These are phyloP conservation scores for Channa maculata DNA, from an alignment of 2,113 vertebrate species.

Conservation along the genomic window DNA sequence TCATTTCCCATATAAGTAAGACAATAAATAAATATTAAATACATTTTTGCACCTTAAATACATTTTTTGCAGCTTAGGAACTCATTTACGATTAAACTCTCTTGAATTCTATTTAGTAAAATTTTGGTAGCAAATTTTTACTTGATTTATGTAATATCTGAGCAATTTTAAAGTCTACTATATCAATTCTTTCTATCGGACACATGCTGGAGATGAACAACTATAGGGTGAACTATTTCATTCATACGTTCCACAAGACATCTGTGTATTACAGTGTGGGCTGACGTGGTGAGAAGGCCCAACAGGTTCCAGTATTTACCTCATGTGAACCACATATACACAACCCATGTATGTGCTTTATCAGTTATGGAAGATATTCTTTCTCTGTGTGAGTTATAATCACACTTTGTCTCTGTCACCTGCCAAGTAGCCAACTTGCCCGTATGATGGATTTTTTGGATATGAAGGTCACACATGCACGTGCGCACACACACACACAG, in stretches of 20 bases:
- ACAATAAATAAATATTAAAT: too few species aligned
- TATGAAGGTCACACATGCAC: conserved; percentile 1
- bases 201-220: background rate
- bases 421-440: background rate
- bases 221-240: background rate
- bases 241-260: conserved; percentile 5
- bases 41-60: too few species aligned
- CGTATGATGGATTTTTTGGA: conserved; percentile 24
- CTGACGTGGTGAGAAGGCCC: background rate
- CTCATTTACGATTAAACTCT: too few species aligned
- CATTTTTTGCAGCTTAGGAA: too few species aligned
- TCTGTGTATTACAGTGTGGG: conserved; percentile 7
- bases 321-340: conserved; percentile 13
- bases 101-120: too few species aligned
- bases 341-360: conserved; percentile 6
- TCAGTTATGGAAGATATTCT: conserved; percentile 25
- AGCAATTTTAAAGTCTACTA: too few species aligned
- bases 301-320: conserved; percentile 21
- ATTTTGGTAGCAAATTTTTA: too few species aligned
- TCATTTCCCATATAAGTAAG: too few species aligned
- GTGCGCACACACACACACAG: background rate
- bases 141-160: too few species aligned
- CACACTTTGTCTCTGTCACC: conserved; percentile 5
- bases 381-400: conserved; percentile 21
- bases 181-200: background rate